These are phyloP conservation scores for Cygnus buccinator DNA, from an alignment of 2,113 vertebrate genomes.

Conservation along the genomic window DNA sequence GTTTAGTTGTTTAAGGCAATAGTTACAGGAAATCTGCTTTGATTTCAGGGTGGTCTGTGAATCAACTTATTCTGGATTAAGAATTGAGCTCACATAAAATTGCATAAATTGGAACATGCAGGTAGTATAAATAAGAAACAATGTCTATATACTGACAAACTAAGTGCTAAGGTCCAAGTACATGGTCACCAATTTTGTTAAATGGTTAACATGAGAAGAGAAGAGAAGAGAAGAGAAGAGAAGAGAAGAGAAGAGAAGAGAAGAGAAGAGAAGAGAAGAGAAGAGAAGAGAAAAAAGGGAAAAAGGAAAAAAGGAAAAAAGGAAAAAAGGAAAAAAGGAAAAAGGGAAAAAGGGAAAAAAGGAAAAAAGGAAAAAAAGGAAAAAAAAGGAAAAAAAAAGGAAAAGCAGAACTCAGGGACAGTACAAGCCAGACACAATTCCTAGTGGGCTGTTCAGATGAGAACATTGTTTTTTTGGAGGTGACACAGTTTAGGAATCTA, in stretches of 20 bases:
- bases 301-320: no score
- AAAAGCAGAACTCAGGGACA: not conserved
- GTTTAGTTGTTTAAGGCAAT: not conserved
- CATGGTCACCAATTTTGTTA: not conserved
- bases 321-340: no score
- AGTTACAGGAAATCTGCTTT: not conserved
- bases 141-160: not conserved
- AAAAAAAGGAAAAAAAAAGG: no score
- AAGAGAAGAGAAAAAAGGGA: no score
- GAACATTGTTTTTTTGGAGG: not conserved
- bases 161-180: not conserved
- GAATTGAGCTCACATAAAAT: not conserved
- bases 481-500: not conserved
- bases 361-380: no score
- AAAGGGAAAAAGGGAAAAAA: no score
- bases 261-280: no score
- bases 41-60: not conserved
- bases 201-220: not conserved
- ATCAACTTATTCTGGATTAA: not conserved
- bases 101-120: not conserved
- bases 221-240: no score
- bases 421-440: not conserved
- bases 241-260: no score
- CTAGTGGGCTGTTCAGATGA: not conserved
- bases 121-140: not conserved